Percentiles rank a stretch among this genome's conserved stretches.
These are phyloP conservation scores for Cotesia typhae DNA, from an alignment of 1,140 invertebrate genomes.

Conservation along the genomic window DNA sequence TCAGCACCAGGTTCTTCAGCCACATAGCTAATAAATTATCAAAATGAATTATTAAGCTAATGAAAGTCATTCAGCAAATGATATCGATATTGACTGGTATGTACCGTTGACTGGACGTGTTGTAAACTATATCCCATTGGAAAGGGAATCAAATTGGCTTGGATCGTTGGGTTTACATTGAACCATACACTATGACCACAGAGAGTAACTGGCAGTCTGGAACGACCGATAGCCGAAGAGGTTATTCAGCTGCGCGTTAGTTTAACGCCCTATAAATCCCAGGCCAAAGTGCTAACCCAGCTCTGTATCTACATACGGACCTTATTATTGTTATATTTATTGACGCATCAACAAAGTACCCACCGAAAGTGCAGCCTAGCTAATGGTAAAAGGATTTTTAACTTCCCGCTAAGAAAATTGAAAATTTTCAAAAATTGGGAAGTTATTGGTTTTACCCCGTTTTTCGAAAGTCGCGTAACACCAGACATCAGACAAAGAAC, in stretches of 20 bases:
- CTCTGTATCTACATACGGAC: conserved; percentile 14
- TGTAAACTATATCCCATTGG: background rate
- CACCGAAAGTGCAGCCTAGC: too few relatives aligned
- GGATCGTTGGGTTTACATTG: conserved; percentile 27
- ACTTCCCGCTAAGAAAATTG: too few relatives aligned
- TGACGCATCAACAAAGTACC: too few relatives aligned
- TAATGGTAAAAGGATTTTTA: too few relatives aligned
- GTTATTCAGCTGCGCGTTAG: conserved; percentile 45
- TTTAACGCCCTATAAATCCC: conserved; percentile 55
- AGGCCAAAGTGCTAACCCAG: conserved; percentile 46
- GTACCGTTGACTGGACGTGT: background rate
- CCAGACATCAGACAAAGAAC: background rate
- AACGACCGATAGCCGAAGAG: conserved; percentile 38
- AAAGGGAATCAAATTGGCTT: conserved; percentile 23
- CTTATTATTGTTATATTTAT: conserved; percentile 8
- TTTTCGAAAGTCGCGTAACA: background rate
- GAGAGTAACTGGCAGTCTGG: conserved; percentile 31
- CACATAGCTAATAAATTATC: too few relatives aligned
- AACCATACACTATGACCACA: conserved; percentile 22
- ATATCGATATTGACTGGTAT: conserved; percentile 6
- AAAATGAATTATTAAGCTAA: conserved; percentile 11
- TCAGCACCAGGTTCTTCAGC: too few relatives aligned
- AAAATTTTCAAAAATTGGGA: too few relatives aligned
- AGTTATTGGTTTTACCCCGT: too few relatives aligned
- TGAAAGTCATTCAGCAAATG: background rate